Evolutionary conservation across 2,113 vertebrate species (phyloP).

Genomic region (Alexandromys fortis): DNA sequence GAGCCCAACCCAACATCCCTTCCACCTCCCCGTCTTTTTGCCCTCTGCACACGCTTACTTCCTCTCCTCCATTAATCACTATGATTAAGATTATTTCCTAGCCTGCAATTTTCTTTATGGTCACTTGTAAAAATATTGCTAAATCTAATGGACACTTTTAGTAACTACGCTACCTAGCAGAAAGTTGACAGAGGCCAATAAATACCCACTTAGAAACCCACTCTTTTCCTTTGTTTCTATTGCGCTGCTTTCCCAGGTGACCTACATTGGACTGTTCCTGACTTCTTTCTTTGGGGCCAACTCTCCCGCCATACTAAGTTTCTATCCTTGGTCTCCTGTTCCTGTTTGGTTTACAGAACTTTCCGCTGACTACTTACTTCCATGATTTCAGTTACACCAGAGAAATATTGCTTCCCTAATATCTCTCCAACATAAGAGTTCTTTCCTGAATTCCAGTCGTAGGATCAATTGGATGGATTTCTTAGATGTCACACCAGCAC

Average conservation of each 20-base stretch:
- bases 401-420: background rate
- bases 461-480: background rate
- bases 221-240: background rate
- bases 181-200: background rate
- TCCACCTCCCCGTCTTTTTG: background rate
- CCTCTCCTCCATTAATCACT: background rate
- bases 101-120: background rate
- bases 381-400: background rate
- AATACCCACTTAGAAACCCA: background rate
- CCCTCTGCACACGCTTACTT: background rate
- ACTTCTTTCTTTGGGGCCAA: background rate
- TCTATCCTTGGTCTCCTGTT: background rate
- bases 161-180: background rate
- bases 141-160: background rate
- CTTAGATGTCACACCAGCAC: background rate
- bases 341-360: background rate
- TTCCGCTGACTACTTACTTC: background rate
- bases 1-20: background rate
- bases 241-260: background rate
- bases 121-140: background rate
- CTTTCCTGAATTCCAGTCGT: background rate
- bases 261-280: background rate
- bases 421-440: constrained; percentile 19
- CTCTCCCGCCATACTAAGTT: background rate
- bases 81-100: background rate